phyloP scores from a whole-genome alignment of 2,888 invertebrate genomes.

The Epinotia ramella region DNA sequence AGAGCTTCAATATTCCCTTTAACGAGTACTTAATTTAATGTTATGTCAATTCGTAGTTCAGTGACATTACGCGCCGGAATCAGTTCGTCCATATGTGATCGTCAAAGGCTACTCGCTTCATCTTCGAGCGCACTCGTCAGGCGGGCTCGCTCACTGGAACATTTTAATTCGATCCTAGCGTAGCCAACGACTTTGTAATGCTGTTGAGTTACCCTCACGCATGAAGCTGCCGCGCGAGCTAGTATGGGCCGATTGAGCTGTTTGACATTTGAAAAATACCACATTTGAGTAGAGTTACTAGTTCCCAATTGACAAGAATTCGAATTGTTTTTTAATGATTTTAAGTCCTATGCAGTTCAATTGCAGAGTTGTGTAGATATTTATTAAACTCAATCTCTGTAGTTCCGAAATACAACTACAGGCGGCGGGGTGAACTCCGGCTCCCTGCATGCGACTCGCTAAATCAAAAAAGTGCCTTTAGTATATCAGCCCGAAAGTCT shows the following conservation, averaged over 20 bases:
- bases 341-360: neutral
- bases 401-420: too few relatives aligned
- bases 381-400: neutral
- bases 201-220: slow-evolving; percentile 6
- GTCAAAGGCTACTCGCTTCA: slow-evolving; percentile 16
- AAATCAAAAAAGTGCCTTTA: too few relatives aligned
- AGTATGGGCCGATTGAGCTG: neutral
- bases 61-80: slow-evolving; percentile 10
- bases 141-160: slow-evolving; percentile 26
- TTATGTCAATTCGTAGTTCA: neutral
- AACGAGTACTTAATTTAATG: neutral
- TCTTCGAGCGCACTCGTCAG: slow-evolving; percentile 15
- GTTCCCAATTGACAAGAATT: neutral
- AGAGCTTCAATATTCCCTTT: slow-evolving; percentile 5
- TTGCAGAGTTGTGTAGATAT: neutral
- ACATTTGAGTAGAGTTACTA: neutral
- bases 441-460: too few relatives aligned
- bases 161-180: slow-evolving; percentile 18
- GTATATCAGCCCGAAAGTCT: too few relatives aligned
- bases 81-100: slow-evolving; percentile 3
- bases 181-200: neutral
- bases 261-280: neutral
- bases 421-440: too few relatives aligned
- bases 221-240: neutral
- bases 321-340: neutral